A percentile compares a stretch with the other conserved stretches of the same genome.
Evolutionary conservation across 2,888 invertebrate genomes (phyloP).

Genomic region (Apeira syringaria): DNA sequence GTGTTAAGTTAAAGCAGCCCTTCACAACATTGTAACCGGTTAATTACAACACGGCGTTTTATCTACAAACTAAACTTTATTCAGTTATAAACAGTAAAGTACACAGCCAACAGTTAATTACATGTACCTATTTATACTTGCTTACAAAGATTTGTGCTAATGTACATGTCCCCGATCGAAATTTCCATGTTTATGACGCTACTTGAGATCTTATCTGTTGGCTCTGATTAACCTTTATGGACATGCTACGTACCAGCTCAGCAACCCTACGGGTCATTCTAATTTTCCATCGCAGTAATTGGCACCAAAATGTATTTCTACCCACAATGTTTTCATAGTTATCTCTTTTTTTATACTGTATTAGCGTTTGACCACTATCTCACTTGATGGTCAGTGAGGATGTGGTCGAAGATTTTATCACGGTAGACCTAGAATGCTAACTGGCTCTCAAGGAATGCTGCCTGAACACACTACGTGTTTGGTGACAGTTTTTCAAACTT

Average conservation of each 20-base stretch:
- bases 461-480: too few species aligned
- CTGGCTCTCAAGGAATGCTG: too few species aligned
- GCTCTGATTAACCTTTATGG: slow-evolving; percentile 13
- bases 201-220: slow-evolving; percentile 15
- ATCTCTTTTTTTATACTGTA: too few species aligned
- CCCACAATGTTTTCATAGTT: too few species aligned
- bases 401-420: too few species aligned
- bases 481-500: too few species aligned
- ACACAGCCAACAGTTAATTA: slow-evolving; percentile 1
- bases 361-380: too few species aligned
- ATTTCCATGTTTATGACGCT: slow-evolving; percentile 21
- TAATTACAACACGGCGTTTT: slow-evolving; percentile 11
- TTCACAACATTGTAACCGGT: slow-evolving; percentile 1
- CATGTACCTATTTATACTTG: slow-evolving; percentile 6
- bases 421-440: too few species aligned
- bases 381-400: too few species aligned
- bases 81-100: slow-evolving; percentile 4
- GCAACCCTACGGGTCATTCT: slow-evolving; percentile 6
- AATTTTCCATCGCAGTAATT: slow-evolving; percentile 8
- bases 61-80: slow-evolving; percentile 5
- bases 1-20: too few species aligned
- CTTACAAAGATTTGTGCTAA: slow-evolving; percentile 23
- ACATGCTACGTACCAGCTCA: too few species aligned
- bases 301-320: background rate
- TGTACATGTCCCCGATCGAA: slow-evolving; percentile 21